These are phyloP conservation scores for Oncopeltus fasciatus DNA, from an alignment of 1,140 invertebrate genomes.

Conservation along the genomic window DNA sequence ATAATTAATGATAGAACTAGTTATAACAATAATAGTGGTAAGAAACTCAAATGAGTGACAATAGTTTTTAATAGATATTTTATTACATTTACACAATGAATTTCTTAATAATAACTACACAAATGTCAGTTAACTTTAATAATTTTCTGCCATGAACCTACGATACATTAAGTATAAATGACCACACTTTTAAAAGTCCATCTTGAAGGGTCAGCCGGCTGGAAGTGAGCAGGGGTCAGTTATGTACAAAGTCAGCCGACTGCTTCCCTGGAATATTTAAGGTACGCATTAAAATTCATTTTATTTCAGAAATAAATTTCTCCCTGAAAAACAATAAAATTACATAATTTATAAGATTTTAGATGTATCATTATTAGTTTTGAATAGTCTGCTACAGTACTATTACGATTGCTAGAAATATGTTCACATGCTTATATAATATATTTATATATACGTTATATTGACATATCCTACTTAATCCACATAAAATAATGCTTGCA, in stretches of 20 bases:
- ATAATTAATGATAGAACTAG: conserved; percentile 7
- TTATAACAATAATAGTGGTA: conserved; percentile 10
- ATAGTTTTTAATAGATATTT: neutral
- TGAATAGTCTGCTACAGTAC: no score
- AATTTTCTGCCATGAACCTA: neutral
- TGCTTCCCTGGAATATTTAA: no score
- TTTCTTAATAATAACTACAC: conserved; percentile 1
- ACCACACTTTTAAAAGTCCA: neutral
- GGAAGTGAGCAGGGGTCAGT: neutral
- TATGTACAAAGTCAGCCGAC: neutral
- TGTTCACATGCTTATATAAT: no score
- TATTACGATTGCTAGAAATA: no score
- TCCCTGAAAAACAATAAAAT: no score
- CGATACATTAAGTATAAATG: conserved; percentile 2
- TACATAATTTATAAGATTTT: no score
- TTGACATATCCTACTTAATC: no score
- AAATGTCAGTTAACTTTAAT: neutral
- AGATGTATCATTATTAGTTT: no score
- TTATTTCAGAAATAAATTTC: no score
- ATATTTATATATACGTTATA: no score
- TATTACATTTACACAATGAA: conserved; percentile 5
- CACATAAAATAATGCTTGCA: no score
- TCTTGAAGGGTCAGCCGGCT: neutral
- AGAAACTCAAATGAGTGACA: conserved; percentile 12
- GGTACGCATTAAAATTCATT: no score